These are phyloP conservation scores for Oreochromis mossambicus DNA, from an alignment of 2,797 vertebrate genomes.

Conservation along the genomic window DNA sequence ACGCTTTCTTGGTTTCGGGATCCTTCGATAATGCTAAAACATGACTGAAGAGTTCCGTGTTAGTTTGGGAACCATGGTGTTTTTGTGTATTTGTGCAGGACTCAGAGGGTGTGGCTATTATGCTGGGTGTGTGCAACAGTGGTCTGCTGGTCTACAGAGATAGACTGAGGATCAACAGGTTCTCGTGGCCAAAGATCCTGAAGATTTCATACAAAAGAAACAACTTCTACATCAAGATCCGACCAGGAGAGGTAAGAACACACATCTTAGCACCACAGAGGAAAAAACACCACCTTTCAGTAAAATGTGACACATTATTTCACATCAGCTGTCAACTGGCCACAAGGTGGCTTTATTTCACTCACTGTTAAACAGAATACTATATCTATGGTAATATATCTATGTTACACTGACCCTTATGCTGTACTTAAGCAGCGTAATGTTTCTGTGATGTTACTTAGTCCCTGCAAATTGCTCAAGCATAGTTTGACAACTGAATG, in stretches of 20 bases:
- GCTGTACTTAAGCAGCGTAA: neutral
- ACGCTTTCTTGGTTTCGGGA: neutral
- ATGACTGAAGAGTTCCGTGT: neutral
- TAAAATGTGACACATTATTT: neutral
- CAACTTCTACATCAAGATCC: slow-evolving; percentile 98
- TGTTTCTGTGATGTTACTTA: neutral
- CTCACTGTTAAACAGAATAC: neutral
- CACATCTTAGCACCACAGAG: neutral
- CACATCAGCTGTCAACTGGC: neutral
- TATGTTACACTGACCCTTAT: neutral
- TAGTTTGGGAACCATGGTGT: neutral
- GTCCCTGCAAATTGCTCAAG: neutral
- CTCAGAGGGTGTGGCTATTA: slow-evolving; percentile 95
- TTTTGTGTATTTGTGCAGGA: slow-evolving; percentile 74
- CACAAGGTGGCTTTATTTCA: neutral
- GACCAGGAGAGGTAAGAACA: slow-evolving; percentile 88
- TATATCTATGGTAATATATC: neutral
- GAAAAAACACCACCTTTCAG: neutral
- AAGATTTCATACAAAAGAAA: slow-evolving; percentile 99
- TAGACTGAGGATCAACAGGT: slow-evolving; percentile 93
- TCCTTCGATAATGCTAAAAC: neutral
- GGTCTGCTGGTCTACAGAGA: slow-evolving; percentile 95
- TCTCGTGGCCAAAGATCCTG: slow-evolving; percentile 96
- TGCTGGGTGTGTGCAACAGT: slow-evolving; percentile 94
- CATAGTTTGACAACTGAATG: neutral